Base-by-base conservation (phyloP, 2,113 vertebrate species). In the Dicrurus megarhynchus region DNA sequence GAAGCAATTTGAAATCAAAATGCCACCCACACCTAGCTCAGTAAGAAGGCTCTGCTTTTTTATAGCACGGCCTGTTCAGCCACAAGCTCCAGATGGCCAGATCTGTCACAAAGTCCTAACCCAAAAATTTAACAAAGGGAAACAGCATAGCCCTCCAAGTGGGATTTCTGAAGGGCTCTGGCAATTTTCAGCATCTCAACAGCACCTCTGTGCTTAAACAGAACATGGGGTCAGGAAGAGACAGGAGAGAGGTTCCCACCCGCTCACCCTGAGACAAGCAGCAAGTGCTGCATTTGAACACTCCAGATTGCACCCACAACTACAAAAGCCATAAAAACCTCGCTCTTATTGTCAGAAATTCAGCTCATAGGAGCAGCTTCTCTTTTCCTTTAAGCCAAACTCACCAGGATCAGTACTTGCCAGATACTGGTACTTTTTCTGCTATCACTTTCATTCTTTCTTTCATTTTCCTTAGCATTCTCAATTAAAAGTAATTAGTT, bases 71-170 rank as follows among this genome's bases (percentile, higher is more conserved):
- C 69, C 65, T 68, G 53, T 56, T 46, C 57, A 78, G 35, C 85
- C 28, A 27, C 49, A 8, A 27, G 64, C 60, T 94, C 87, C 80
- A 81, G 92, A 95, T 82, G 90, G 93, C 60, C 88, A 37, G 41
- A 84, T 24, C 82, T 63, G 44, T 74, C 52, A 35, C n/a, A 28
- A 71, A 88, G 80, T 57, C 74, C 67, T 73, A 71, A 82, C 44
- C 64, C 73, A 37, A 68, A 77, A 39, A 13, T 16, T 64, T 27
- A 74, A 78, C 83, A 50, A 67, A 84, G 52, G 17, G 20, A 86
- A 81, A 46, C 3, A 53, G 75, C 63, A 61, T 0, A 73, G 49
- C 59, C 50, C 68, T 92, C 42, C 46, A 22, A 74, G 37, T 4
- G n/a, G 17, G 10, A 37, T 56, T 86, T 83, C 82, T 75, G 76